Evolutionary conservation across 2,113 vertebrate genomes (phyloP).

Genomic region (Addax nasomaculatus): DNA sequence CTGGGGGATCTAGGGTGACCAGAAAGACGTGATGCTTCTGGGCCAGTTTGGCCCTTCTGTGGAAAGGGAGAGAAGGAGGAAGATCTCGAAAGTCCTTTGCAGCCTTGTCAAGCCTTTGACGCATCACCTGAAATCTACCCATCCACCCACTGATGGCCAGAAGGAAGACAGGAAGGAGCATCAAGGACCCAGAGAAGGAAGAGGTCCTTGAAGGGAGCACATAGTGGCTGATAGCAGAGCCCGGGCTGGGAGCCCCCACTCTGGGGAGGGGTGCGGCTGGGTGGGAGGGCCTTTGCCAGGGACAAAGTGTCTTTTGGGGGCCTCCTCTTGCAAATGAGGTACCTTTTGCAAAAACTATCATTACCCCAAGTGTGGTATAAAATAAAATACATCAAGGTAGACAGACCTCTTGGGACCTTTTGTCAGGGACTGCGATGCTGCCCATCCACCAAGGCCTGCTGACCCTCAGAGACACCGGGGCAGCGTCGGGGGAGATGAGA

Average conservation of each 20-base stretch:
- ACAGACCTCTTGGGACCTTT: not conserved
- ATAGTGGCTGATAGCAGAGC: not conserved
- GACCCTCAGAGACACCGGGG: not conserved
- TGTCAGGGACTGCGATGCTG: not conserved
- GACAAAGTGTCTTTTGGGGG: not conserved
- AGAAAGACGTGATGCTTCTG: not conserved
- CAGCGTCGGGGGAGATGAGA: not conserved
- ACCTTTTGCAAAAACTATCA: not conserved
- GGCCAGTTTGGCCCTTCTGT: not conserved
- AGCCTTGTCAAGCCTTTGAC: not conserved
- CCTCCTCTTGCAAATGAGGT: not conserved
- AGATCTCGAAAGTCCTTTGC: not conserved
- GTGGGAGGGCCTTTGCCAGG: not conserved
- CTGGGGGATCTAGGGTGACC: not conserved
- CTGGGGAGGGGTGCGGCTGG: not conserved
- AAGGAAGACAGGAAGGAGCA: not conserved
- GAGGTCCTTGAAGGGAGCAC: not conserved
- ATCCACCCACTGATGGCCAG: not conserved
- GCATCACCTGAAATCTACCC: not conserved
- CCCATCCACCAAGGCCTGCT: not conserved
- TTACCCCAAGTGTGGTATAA: not conserved
- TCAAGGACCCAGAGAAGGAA: not conserved
- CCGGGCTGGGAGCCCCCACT: not conserved
- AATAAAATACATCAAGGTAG: slow-evolving; percentile 21
- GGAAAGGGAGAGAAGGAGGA: not conserved